phyloP scores from a whole-genome alignment of 2,888 invertebrate genomes.

The Tetropium fuscum region DNA sequence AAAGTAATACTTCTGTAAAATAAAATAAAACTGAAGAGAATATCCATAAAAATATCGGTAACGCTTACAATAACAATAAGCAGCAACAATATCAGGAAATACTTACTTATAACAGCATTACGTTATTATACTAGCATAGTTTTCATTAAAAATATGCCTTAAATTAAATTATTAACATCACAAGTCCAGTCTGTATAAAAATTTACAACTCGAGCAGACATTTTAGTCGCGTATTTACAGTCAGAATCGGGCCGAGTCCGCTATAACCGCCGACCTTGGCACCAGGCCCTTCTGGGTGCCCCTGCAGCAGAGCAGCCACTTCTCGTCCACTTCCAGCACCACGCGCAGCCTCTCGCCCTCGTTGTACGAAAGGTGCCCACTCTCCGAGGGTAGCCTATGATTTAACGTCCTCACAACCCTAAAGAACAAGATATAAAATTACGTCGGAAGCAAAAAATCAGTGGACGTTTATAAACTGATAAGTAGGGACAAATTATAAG shows the following conservation, averaged over 20 bases:
- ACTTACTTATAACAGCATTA: conserved; percentile 38
- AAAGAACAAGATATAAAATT: conserved; percentile 43
- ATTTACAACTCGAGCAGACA: conserved; percentile 49
- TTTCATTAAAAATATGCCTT: conserved; percentile 32
- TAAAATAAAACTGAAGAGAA: conserved; percentile 26
- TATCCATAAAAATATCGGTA: conserved; percentile 31
- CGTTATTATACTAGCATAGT: conserved; percentile 32
- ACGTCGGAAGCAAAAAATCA: neutral
- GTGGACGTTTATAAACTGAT: neutral
- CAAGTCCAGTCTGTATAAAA: conserved; percentile 55
- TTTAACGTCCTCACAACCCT: conserved; percentile 81
- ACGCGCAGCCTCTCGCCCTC: conserved; percentile 81
- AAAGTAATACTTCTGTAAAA: conserved; percentile 20
- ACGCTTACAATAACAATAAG: conserved; percentile 47
- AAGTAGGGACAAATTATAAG: no score
- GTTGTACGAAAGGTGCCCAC: conserved; percentile 82
- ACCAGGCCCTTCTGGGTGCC: conserved; percentile 84
- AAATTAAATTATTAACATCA: conserved; percentile 47
- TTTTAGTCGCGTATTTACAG: conserved; percentile 34
- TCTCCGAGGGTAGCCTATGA: conserved; percentile 81
- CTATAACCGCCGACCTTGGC: conserved; percentile 77
- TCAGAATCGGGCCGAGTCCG: conserved; percentile 58
- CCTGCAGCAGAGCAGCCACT: conserved; percentile 80
- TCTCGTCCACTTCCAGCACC: conserved; percentile 81
- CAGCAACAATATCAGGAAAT: conserved; percentile 44